These are phyloP conservation scores for Oryzias curvinotus DNA, from an alignment of 2,113 vertebrate species.

Conservation along the genomic window DNA sequence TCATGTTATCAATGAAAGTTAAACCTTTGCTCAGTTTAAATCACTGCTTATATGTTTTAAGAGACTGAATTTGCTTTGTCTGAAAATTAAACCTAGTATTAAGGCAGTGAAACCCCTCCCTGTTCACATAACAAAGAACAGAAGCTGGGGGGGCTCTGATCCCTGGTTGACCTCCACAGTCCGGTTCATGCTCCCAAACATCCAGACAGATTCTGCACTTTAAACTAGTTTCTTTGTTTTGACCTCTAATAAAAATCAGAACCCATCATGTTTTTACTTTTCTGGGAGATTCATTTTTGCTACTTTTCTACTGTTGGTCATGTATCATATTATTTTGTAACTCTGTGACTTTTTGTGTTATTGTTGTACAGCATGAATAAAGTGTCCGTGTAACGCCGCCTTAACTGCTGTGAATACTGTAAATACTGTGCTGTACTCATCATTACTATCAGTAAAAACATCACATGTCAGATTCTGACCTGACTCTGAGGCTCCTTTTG, in stretches of 20 bases:
- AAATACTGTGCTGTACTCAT: slow-evolving; percentile 60
- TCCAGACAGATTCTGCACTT: slow-evolving; percentile 58
- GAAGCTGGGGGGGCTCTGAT: too few species aligned
- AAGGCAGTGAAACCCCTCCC: too few species aligned
- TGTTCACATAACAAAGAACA: too few species aligned
- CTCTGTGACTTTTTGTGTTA: slow-evolving; percentile 65
- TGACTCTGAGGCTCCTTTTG: background rate
- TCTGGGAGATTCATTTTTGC: slow-evolving; percentile 74
- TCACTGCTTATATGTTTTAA: too few species aligned
- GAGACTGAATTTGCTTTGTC: too few species aligned
- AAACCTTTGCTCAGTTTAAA: too few species aligned
- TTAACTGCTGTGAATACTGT: slow-evolving; percentile 78
- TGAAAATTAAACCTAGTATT: too few species aligned
- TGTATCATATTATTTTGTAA: slow-evolving; percentile 80
- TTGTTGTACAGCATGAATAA: slow-evolving; percentile 82
- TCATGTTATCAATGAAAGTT: too few species aligned
- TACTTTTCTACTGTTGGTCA: slow-evolving; percentile 68
- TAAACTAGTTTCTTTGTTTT: slow-evolving; percentile 60
- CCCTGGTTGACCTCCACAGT: too few species aligned
- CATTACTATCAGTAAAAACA: slow-evolving; percentile 77
- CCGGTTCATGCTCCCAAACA: background rate
- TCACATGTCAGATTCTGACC: slow-evolving; percentile 51
- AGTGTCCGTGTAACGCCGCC: slow-evolving; percentile 59
- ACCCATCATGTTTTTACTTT: slow-evolving; percentile 74
- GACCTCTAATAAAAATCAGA: slow-evolving; percentile 56